Percentiles rank a stretch among this genome's conserved stretches.
Evolutionary conservation across 1,140 invertebrate genomes (phyloP).

Genomic region (Cardiocondyla obscurior): DNA sequence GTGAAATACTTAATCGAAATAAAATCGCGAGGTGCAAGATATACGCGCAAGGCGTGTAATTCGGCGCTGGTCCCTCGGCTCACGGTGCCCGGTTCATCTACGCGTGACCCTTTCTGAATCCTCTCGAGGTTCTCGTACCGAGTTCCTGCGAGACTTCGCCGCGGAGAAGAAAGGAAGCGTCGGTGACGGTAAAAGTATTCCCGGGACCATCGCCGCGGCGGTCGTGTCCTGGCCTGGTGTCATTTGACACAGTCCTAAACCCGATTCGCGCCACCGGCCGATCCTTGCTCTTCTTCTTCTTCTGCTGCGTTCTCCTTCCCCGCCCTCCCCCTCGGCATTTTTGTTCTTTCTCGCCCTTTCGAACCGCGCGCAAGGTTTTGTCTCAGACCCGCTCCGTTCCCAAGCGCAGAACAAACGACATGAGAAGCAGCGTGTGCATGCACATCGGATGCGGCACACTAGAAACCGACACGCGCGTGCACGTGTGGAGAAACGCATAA

Average conservation of each 20-base stretch:
- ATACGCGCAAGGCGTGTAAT: slow-evolving; percentile 76
- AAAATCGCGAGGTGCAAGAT: slow-evolving; percentile 48
- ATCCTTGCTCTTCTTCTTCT: slow-evolving; percentile 65
- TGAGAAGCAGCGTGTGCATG: slow-evolving; percentile 41
- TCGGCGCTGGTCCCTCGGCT: slow-evolving; percentile 66
- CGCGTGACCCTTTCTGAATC: slow-evolving; percentile 73
- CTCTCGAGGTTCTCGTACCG: slow-evolving; percentile 44
- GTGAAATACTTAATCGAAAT: not conserved
- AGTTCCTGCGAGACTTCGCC: slow-evolving; percentile 4
- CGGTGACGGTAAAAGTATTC: slow-evolving; percentile 53
- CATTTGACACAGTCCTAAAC: slow-evolving; percentile 83
- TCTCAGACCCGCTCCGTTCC: slow-evolving; percentile 60
- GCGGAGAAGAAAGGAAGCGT: slow-evolving; percentile 36
- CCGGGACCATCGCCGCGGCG: slow-evolving; percentile 42
- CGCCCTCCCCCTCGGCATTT: not conserved
- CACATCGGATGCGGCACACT: slow-evolving; percentile 1
- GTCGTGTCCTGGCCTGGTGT: slow-evolving; percentile 66
- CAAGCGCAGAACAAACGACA: slow-evolving; percentile 68
- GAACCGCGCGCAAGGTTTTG: slow-evolving; percentile 60
- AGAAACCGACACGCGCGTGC: not conserved
- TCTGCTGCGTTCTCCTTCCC: not conserved
- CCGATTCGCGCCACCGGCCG: slow-evolving; percentile 78
- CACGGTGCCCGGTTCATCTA: slow-evolving; percentile 75
- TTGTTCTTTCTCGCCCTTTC: slow-evolving; percentile 32
- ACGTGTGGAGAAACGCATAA: slow-evolving; percentile 16